Evolutionary conservation across 2,888 invertebrate species (phyloP).

Genomic region (Shargacucullia verbasci): DNA sequence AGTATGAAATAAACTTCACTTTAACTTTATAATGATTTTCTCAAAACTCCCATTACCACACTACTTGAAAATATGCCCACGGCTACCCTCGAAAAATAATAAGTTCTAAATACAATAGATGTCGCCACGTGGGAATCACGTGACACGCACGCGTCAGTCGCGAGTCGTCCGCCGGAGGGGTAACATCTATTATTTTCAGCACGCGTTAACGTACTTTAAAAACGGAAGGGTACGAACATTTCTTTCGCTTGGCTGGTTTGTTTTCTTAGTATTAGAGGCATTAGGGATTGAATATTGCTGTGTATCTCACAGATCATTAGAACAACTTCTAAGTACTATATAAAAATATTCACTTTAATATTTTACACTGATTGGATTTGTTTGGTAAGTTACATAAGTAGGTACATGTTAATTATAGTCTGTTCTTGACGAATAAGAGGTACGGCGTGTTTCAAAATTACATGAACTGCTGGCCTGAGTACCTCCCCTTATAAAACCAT

Average conservation of each 20-base stretch:
- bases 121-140: constrained; percentile 73
- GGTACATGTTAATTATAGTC: too few relatives aligned
- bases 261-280: constrained; percentile 45
- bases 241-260: constrained; percentile 58
- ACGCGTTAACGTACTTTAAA: constrained; percentile 63
- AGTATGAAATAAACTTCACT: too few relatives aligned
- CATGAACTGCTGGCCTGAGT: too few relatives aligned
- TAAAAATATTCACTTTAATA: too few relatives aligned
- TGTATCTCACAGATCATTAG: constrained; percentile 35
- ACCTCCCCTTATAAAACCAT: too few relatives aligned
- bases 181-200: constrained; percentile 68
- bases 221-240: constrained; percentile 64
- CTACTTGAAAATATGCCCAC: constrained; percentile 2
- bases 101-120: constrained; percentile 74
- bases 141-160: constrained; percentile 76
- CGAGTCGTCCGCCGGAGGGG: constrained; percentile 66
- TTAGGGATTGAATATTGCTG: constrained; percentile 8
- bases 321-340: not conserved
- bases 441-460: too few relatives aligned
- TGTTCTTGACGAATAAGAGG: too few relatives aligned
- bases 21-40: too few relatives aligned
- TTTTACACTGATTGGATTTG: too few relatives aligned
- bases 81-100: constrained; percentile 66
- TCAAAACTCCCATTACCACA: constrained; percentile 1
- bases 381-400: too few relatives aligned